Base-by-base conservation (phyloP, 2,888 invertebrate species). In the Trachelus stipa region DNA sequence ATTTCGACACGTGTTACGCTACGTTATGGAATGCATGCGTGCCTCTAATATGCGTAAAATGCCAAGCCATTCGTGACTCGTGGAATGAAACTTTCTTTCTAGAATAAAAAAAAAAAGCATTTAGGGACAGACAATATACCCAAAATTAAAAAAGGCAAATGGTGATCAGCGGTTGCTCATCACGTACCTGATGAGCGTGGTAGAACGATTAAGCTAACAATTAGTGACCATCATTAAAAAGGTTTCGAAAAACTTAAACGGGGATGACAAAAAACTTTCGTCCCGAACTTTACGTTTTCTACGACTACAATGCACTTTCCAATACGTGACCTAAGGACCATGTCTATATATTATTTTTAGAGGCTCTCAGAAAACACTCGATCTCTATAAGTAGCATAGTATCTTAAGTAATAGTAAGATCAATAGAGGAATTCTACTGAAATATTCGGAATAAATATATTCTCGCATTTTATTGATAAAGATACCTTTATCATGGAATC, bases 91-190 rank as follows among this genome's bases (percentile, higher is more conserved):
- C 23, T 31, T 71, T 31, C 15, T 31, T 11, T 71, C 31, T 12
- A 31, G 31, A 33, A 73, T 15, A 33, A 73, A 77, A 77, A 37
- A n/a, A n/a, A n/a, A 75, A 68, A n/a, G 40, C 68, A 15, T 74
- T 77, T 40, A 75, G 33, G 75, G 77, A 34, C 71, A 75, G 75
- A 77, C 75, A 77, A 77, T 77, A 75, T 23, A 31, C 71, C 69
- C 71, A 56, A 75, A 77, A 77, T 77, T 77, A 71, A 71, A 71
- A 11, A 31, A 23, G 23, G 56, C 56, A 56, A 56, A 56, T 56
- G 56, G 56, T 56, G 23, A 23, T 56, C 56, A 56, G 23, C 9
- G 23, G 2, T 23, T 56, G 9, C 56, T 9, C 15, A 56, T 56
- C 56, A 56, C 56, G 23, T 56, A 56, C 23, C 56, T 15, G 23